Percentiles rank a stretch among this genome's conserved stretches.
Conservation (phyloP, 2,797 vertebrate genomes). For the Labeo calbasu region DNA sequence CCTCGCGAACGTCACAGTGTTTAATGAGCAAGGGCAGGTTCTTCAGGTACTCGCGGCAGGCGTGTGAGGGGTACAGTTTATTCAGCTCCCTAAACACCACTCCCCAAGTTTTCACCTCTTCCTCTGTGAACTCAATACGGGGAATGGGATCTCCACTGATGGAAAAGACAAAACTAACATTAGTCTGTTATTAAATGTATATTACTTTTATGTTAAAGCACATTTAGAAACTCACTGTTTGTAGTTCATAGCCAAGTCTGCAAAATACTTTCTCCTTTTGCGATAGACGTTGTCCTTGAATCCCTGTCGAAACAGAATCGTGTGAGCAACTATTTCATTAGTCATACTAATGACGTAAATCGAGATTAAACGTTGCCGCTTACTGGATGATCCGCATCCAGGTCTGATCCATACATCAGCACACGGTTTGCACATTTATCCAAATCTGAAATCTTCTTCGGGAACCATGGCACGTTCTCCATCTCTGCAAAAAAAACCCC, state of each 20-base stretch:
- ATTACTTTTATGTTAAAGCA: neutral
- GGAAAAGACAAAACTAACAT: neutral
- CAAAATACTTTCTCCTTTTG: slow-evolving; percentile 97
- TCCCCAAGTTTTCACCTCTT: slow-evolving; percentile 96
- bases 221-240: slow-evolving; percentile 84
- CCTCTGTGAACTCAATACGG: slow-evolving; percentile 93
- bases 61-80: slow-evolving; percentile 93
- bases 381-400: slow-evolving; percentile 97
- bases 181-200: too few relatives aligned
- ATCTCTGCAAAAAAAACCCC: slow-evolving; percentile 76
- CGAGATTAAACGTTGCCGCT: slow-evolving; percentile 51
- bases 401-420: slow-evolving; percentile 94
- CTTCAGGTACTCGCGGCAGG: slow-evolving; percentile 95
- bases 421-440: slow-evolving; percentile 95
- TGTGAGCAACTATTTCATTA: neutral
- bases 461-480: slow-evolving; percentile 92
- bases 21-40: slow-evolving; percentile 93
- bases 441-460: slow-evolving; percentile 96
- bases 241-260: slow-evolving; percentile 95
- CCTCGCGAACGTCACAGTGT: slow-evolving; percentile 91
- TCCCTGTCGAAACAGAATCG: slow-evolving; percentile 76
- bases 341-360: neutral
- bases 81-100: slow-evolving; percentile 94
- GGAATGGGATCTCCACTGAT: slow-evolving; percentile 91
- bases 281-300: slow-evolving; percentile 97